Base-by-base conservation (phyloP, 2,797 vertebrate species). In the Dromococcyx pavoninus region DNA sequence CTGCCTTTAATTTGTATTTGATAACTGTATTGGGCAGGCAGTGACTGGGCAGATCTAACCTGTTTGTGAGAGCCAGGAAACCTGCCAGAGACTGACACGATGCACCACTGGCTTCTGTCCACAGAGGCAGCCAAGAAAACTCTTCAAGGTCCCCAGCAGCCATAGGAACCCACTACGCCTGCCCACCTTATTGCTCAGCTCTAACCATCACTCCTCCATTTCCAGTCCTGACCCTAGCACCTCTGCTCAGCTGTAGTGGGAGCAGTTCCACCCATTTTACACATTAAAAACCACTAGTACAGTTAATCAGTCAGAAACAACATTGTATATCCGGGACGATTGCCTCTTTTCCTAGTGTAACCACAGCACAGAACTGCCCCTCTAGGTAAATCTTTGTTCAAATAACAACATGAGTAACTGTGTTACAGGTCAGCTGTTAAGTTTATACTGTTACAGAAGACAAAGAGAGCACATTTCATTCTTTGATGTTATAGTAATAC, bases 151-250 rank as follows among this genome's bases (percentile, higher is more conserved):
- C 11, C 16, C 53, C 75, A 51, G 39, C 12, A 62, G 73, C 22
- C 0, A 0, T 28, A 19, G 35, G 16, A 35, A 81, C 11, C 11
- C 33, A 32, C 6, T 32, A 22, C 30, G 53, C 10, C 1, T 0
- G 15, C 44, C 22, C 24, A 64, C 32, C 22, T n/a, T 37, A 37
- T n/a, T 78, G 14, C 24, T 65, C 66, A 70, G n/a, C 15, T 50
- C 5, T 39, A 35, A 23, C 33, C 37, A 11, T 3, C 19, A 7
- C 18, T n/a, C n/a, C 35, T 73, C 32, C 10, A 28, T 13, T 21
- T 17, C 14, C 27, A 78, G 37, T 4, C 27, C 43, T 43, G 24
- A 21, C 10, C 23, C 16, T 28, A 53, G 10, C 32, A 71, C 5
- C 13, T 43, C 66, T 62, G 33, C 22, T 41, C 2, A 0, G 48